A percentile compares a stretch with the other conserved stretches of the same genome.
These are phyloP conservation scores for Hydra vulgaris DNA, from an alignment of 30 jellyfish, hydroid and myxozoan species.

Conservation along the genomic window DNA sequence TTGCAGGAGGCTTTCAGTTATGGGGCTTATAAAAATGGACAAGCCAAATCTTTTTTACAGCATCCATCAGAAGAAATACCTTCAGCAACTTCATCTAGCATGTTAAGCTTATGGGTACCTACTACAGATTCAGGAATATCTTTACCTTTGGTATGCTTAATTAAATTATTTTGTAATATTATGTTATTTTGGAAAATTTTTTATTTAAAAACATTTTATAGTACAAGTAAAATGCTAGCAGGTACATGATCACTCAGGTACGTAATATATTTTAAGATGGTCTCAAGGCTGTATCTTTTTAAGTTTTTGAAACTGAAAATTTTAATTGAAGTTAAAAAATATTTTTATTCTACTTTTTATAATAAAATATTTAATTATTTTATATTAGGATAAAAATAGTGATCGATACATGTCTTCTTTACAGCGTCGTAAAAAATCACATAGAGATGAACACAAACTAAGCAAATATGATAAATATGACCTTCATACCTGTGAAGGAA, in stretches of 20 bases:
- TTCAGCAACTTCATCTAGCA: constrained; percentile 56
- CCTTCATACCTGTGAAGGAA: constrained; percentile 4
- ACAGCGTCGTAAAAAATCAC: constrained; percentile 13
- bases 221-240: not conserved
- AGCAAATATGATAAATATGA: not conserved
- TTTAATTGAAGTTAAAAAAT: no score
- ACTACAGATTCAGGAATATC: constrained; percentile 41
- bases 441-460: constrained; percentile 13
- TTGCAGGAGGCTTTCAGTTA: not conserved
- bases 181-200: no score
- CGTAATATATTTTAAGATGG: no score
- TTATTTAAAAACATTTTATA: no score
- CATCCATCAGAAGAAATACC: constrained; percentile 64
- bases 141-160: constrained; percentile 40
- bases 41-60: constrained; percentile 46
- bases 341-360: no score
- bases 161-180: not conserved
- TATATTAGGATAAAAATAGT: not conserved
- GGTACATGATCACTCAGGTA: no score
- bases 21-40: constrained; percentile 1
- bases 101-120: constrained; percentile 72
- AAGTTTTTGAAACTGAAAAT: no score
- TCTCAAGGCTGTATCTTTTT: no score
- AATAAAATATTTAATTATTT: no score
- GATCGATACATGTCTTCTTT: constrained; percentile 21